Base-by-base conservation (phyloP, 2,797 vertebrate genomes). In the Eidolon dupreanum region DNA sequence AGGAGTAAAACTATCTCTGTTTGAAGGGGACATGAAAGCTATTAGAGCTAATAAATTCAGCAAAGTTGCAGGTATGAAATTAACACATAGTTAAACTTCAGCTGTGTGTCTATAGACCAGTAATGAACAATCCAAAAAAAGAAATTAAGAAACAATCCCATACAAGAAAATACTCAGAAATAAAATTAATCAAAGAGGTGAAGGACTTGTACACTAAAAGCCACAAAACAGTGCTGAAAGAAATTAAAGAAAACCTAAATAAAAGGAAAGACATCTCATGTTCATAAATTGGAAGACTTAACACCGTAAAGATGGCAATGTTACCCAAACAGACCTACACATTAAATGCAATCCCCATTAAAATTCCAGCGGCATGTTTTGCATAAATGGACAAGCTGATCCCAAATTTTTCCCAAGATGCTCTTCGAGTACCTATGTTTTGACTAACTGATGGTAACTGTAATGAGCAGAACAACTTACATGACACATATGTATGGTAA, bases 401-500 rank as follows among this genome's bases (percentile, higher is more conserved):
- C 43, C 31, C 33, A 75, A 90, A 79, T 73, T 88, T 22, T 88
- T 82, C 6, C 70, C 19, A 71, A 46, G 38, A 90, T 65, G 65
- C 17, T 95, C 73, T 92, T 92, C 74, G 77, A 77, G 49, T 68
- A 87, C 4, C 17, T 75, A 63, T 68, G 33, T 59, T 89, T 94
- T 68, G 75, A 82, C 5, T 65, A 75, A 84, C 20, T 36, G 31
- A 46, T 51, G 43, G 20, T 68, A 88, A 73, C 24, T 84, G 36
- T 71, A 77, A 89, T 57, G 74, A 81, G 61, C 31, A 83, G 41
- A 93, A 63, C 28, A 90, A 15, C 11, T 22, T 90, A 90, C 15
- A 85, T 85, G 38, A 79, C 53, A 88, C 26, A 8, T 70, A 87
- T 75, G 57, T 15, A 74, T 55, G 73, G 22, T 49, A 57, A 92